These are phyloP conservation scores for Rhynchomys soricoides DNA, from an alignment of 2,113 vertebrate species.

Conservation along the genomic window DNA sequence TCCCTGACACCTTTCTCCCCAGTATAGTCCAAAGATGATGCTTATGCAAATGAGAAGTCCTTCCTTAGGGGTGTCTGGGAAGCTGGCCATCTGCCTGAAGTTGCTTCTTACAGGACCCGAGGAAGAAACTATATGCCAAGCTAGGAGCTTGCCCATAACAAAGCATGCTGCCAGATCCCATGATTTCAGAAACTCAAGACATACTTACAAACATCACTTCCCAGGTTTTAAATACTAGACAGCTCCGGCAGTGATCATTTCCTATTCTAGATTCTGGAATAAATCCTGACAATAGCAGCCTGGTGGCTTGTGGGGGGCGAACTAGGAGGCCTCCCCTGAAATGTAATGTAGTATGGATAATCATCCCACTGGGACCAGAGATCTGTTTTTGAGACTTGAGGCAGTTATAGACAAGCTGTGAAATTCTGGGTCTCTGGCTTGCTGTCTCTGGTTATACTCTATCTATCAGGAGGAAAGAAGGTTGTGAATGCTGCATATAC, in stretches of 20 bases:
- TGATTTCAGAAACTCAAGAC: neutral
- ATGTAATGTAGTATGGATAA: fast-evolving
- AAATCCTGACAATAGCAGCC: neutral
- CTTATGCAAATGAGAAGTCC: neutral
- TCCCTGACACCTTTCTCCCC: neutral
- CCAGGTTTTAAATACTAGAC: neutral
- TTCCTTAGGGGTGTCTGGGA: neutral
- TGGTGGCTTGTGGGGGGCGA: neutral
- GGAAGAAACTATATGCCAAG: neutral
- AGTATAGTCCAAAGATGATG: neutral
- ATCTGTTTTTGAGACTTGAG: neutral
- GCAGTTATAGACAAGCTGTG: neutral
- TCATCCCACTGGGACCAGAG: neutral
- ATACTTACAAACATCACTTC: neutral
- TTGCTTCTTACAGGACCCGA: neutral
- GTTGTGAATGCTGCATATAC: neutral
- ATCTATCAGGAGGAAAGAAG: neutral
- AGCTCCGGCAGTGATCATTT: neutral
- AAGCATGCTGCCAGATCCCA: neutral
- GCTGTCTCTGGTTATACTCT: neutral
- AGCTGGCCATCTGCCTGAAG: neutral
- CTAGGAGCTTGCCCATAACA: neutral
- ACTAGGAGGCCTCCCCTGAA: neutral
- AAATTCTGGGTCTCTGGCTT: neutral
- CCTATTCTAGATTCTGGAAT: neutral